These are phyloP conservation scores for Tympanuchus pallidicinctus DNA, from an alignment of 2,113 vertebrate species.

Conservation along the genomic window DNA sequence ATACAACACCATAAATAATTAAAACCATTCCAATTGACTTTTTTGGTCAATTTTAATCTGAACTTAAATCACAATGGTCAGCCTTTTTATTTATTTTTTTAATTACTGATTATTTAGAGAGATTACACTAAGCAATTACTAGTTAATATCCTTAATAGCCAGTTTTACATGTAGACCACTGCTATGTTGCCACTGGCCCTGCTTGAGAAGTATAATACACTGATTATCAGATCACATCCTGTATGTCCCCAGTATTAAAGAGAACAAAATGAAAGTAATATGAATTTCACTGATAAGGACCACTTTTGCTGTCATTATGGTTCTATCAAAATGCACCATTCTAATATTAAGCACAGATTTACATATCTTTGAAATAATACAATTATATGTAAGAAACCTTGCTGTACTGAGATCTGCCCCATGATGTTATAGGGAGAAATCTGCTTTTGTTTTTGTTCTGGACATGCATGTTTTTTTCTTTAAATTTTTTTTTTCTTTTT, in stretches of 20 bases:
- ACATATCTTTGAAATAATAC: slow-evolving; percentile 63
- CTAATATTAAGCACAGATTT: slow-evolving; percentile 65
- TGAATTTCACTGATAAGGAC: slow-evolving; percentile 70
- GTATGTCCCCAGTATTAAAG: slow-evolving; percentile 57
- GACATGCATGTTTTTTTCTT: not conserved
- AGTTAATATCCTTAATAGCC: slow-evolving; percentile 73
- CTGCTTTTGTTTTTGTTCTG: slow-evolving; percentile 3
- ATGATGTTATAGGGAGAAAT: not conserved
- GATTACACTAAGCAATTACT: slow-evolving; percentile 69
- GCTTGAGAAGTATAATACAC: slow-evolving; percentile 66
- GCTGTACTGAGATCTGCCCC: slow-evolving; percentile 29
- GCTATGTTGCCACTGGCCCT: slow-evolving; percentile 30
- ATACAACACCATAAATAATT: slow-evolving; percentile 58
- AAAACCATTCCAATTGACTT: slow-evolving; percentile 69
- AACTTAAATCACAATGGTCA: slow-evolving; percentile 64
- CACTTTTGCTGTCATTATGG: slow-evolving; percentile 66
- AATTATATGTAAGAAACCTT: slow-evolving; percentile 61
- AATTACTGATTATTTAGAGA: slow-evolving; percentile 77
- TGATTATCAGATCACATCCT: slow-evolving; percentile 65
- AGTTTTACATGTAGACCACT: slow-evolving; percentile 66
- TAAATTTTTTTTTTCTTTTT: not conserved
- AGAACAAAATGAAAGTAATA: slow-evolving; percentile 74
- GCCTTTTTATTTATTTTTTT: slow-evolving; percentile 69
- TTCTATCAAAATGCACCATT: slow-evolving; percentile 60
- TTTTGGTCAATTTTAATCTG: slow-evolving; percentile 67